Evolutionary conservation across 2,888 invertebrate species (phyloP), one percentile per base, ranked within the genome.

Genomic region (Cosmia pyralina): DNA sequence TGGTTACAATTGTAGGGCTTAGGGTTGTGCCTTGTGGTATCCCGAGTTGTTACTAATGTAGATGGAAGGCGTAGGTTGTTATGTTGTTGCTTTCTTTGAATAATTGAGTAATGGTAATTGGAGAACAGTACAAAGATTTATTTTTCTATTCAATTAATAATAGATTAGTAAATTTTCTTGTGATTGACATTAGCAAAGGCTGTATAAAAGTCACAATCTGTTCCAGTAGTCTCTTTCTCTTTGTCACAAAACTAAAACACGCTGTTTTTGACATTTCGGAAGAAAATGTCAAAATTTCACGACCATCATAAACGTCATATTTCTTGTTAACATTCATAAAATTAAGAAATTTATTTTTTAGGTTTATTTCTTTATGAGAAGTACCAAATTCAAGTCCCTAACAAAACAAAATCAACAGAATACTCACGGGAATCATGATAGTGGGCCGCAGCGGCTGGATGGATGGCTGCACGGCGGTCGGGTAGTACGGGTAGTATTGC

Each of bases 401-500:
- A 28, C 11, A 7, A 8, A 64, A 50, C 3, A 15, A 34, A 52
- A n/a, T n/a, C 17, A 38, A 38, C 10, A 13, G 15, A 57, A 44
- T 76, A 79, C 77, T 79, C 13, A 98, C 98, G 89, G 98, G 98
- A 90, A 98, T 97, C 97, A 98, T 98, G 89, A 98, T 98, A 71
- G 98, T 98, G 85, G 98, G 98, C 88, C 98, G 96, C 89, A 96
- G 96, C 85, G 96, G 97, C 92, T 94, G 97, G 89, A 96, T 97
- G 91, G 96, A 97, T 85, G 96, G 97, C 94, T 96, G 97, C 96
- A 97, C 96, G 41, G 96, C 96, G 74, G 97, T 97, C 66, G 97
- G 97, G 94, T 98, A 98, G 94, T 98, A 98, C 55, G 98, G 97
- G 88, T 97, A 97, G 91, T 98, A 98, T 87, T 97, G 97, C 84